Evolutionary conservation across 2,888 invertebrate species (phyloP).

Genomic region (Rhabditoides inermis): DNA sequence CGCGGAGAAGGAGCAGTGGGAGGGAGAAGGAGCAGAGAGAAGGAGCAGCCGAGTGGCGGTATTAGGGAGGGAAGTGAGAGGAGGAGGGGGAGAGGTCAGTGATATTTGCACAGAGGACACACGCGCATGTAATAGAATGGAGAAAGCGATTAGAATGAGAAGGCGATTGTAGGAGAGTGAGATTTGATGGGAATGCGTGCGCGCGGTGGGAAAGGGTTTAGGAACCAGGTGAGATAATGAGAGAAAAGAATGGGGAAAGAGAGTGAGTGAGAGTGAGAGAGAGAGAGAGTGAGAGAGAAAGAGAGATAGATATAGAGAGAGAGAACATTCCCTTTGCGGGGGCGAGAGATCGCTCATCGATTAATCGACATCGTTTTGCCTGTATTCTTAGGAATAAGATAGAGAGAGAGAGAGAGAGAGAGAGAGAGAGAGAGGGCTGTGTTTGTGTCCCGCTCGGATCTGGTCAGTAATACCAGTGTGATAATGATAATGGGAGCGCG

Average conservation of each 20-base stretch:
- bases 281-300: slow-evolving; percentile 1
- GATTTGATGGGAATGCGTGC: slow-evolving; percentile 1
- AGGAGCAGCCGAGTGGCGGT: background rate
- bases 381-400: background rate
- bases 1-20: background rate
- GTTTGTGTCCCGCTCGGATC: too few relatives aligned
- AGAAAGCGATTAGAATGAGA: background rate
- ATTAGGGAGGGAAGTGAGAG: background rate
- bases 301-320: background rate
- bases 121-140: background rate
- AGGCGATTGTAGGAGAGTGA: background rate
- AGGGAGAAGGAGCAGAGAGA: background rate
- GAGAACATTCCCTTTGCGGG: too few relatives aligned
- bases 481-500: too few relatives aligned
- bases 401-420: slow-evolving; percentile 1
- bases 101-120: background rate
- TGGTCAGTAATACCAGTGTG: too few relatives aligned
- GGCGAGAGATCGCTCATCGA: too few relatives aligned
- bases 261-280: slow-evolving; percentile 1
- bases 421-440: slow-evolving; percentile 11
- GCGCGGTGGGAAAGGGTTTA: slow-evolving; percentile 4
- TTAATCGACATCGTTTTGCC: too few relatives aligned
- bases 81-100: background rate
- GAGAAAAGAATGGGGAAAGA: slow-evolving; percentile 4
- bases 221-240: slow-evolving; percentile 4